Conservation (phyloP, 2,113 vertebrate genomes). For the Microtus pennsylvanicus region DNA sequence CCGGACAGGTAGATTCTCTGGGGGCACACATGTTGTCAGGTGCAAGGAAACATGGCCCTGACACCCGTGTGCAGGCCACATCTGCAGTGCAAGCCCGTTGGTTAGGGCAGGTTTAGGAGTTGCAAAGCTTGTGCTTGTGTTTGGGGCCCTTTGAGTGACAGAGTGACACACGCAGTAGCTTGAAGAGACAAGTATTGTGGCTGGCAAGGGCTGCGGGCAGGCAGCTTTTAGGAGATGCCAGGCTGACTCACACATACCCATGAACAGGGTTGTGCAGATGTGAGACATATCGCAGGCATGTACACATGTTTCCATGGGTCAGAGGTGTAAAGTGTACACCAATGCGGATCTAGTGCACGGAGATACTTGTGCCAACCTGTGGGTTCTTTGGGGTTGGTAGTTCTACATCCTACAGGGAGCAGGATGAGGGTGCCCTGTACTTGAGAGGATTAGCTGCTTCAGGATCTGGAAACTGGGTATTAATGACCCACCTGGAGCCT, state of each 20-base stretch:
- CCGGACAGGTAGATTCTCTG: slow-evolving; percentile 26
- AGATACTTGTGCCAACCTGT: slow-evolving; percentile 76
- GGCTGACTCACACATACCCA: slow-evolving; percentile 77
- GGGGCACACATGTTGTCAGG: slow-evolving; percentile 64
- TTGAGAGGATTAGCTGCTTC: slow-evolving; percentile 40
- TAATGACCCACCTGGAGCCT: slow-evolving; percentile 54
- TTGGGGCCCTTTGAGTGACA: slow-evolving; percentile 27
- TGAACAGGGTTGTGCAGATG: slow-evolving; percentile 62
- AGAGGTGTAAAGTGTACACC: slow-evolving; percentile 31
- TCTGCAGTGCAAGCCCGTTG: slow-evolving; percentile 48
- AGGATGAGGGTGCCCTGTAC: not conserved
- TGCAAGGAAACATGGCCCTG: slow-evolving; percentile 64
- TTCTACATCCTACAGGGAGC: slow-evolving; percentile 7
- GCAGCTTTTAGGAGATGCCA: slow-evolving; percentile 66
- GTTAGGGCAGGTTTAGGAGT: slow-evolving; percentile 66
- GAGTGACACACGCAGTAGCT: slow-evolving; percentile 54
- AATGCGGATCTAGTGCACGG: slow-evolving; percentile 8
- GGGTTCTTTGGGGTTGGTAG: slow-evolving; percentile 45
- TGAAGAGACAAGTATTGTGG: slow-evolving; percentile 5
- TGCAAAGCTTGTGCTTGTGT: slow-evolving; percentile 65
- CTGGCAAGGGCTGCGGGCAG: slow-evolving; percentile 58
- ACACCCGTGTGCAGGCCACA: slow-evolving; percentile 63
- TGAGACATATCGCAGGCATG: slow-evolving; percentile 44
- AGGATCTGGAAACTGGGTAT: slow-evolving; percentile 48
- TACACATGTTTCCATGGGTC: slow-evolving; percentile 39